Evolutionary conservation across 2,113 vertebrate genomes (phyloP).

Genomic region (Melanerpes aurifrons): DNA sequence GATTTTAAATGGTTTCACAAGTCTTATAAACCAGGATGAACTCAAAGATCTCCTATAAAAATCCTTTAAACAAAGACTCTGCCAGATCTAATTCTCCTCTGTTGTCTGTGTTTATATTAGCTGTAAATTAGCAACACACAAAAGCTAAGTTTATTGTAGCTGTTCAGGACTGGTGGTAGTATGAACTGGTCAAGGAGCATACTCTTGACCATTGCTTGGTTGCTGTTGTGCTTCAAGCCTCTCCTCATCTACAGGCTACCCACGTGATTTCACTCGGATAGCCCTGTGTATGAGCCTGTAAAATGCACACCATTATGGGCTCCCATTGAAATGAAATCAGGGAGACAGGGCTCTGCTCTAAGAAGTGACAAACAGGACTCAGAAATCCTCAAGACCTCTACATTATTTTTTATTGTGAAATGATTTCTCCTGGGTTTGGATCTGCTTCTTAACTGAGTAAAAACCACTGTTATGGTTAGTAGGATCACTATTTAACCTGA

Average conservation of each 20-base stretch:
- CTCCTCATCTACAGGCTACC: neutral
- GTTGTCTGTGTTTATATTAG: neutral
- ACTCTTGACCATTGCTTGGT: neutral
- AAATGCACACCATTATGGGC: neutral
- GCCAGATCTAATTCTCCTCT: neutral
- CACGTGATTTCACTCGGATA: neutral
- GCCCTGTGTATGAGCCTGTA: neutral
- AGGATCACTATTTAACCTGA: neutral
- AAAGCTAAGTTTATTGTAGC: neutral
- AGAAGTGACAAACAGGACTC: neutral
- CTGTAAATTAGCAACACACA: neutral
- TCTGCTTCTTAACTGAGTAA: neutral
- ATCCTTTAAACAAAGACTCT: neutral
- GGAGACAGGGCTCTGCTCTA: neutral
- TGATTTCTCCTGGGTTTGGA: neutral
- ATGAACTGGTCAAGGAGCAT: neutral
- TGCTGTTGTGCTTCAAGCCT: neutral
- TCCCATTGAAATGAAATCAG: slow-evolving; percentile 23
- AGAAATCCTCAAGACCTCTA: neutral
- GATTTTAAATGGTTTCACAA: neutral
- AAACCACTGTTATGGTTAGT: neutral
- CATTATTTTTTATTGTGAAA: neutral
- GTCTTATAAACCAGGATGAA: neutral
- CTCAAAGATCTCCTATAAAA: neutral
- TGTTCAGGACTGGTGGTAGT: neutral